A percentile compares a stretch with the other conserved stretches of the same genome.
Evolutionary conservation across 2,888 invertebrate species (phyloP).

Genomic region (Tetranychus piercei): DNA sequence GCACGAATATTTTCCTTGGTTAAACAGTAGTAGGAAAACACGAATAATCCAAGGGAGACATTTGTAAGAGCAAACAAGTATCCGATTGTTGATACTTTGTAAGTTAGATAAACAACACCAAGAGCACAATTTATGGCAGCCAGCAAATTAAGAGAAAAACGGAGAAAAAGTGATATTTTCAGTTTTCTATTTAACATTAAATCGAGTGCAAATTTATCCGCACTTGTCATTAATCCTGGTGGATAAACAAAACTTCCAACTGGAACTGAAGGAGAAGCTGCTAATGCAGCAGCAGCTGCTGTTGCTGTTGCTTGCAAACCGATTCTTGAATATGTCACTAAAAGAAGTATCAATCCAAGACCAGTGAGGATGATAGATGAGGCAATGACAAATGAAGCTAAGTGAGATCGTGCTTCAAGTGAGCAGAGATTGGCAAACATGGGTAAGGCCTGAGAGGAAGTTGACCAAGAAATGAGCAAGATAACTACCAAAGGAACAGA

Average conservation of each 20-base stretch:
- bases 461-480: background rate
- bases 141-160: background rate
- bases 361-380: background rate
- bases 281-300: background rate
- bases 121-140: background rate
- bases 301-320: background rate
- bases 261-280: background rate
- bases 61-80: conserved; percentile 7
- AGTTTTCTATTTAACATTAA: background rate
- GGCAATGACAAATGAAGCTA: conserved; percentile 8
- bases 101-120: background rate
- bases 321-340: background rate
- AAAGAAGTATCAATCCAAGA: conserved; percentile 3
- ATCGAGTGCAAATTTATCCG: background rate
- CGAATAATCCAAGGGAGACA: conserved; percentile 1
- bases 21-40: conserved; percentile 5
- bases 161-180: background rate
- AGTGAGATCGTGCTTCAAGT: background rate
- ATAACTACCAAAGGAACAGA: background rate
- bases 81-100: background rate
- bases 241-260: background rate
- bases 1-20: background rate
- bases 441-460: background rate
- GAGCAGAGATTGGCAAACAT: conserved; percentile 2
- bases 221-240: background rate